These are phyloP conservation scores for Elephantulus edwardii DNA, from an alignment of 2,113 vertebrate species.

Conservation along the genomic window DNA sequence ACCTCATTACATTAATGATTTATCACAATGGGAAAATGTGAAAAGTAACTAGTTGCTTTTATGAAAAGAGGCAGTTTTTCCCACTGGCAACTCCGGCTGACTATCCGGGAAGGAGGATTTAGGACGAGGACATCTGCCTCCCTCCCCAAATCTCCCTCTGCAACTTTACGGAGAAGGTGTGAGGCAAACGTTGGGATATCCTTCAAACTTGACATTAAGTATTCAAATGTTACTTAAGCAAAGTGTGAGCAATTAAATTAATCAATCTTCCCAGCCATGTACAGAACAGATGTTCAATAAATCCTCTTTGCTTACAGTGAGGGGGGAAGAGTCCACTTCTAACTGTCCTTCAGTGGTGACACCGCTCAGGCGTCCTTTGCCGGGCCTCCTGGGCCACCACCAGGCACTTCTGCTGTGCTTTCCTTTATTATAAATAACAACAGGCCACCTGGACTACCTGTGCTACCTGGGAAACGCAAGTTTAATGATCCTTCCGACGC, in stretches of 20 bases:
- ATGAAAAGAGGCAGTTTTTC: constrained; percentile 79
- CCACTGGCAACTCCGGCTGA: constrained; percentile 71
- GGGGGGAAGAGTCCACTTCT: constrained; percentile 90
- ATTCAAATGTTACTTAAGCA: constrained; percentile 97
- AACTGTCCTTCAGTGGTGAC: constrained; percentile 96
- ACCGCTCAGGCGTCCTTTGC: constrained; percentile 87
- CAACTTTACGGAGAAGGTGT: constrained; percentile 80
- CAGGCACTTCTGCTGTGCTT: constrained; percentile 93
- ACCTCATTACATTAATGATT: constrained; percentile 74
- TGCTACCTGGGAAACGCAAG: constrained; percentile 85
- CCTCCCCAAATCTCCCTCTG: constrained; percentile 30
- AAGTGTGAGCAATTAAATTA: constrained; percentile 98
- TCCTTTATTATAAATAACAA: constrained; percentile 99
- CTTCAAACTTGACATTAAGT: constrained; percentile 96
- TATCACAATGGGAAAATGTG: constrained; percentile 69
- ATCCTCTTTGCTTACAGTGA: constrained; percentile 89
- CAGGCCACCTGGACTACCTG: constrained; percentile 97
- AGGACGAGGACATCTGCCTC: background rate
- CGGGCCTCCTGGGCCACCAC: constrained; percentile 90
- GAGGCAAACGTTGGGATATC: constrained; percentile 85
- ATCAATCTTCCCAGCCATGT: constrained; percentile 96
- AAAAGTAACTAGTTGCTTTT: constrained; percentile 81
- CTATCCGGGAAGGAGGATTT: constrained; percentile 64
- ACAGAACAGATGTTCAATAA: constrained; percentile 97
- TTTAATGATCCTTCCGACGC: constrained; percentile 97